Conservation (phyloP, 92 coral and sea anemone species). For the Epizoanthus scotinus region DNA sequence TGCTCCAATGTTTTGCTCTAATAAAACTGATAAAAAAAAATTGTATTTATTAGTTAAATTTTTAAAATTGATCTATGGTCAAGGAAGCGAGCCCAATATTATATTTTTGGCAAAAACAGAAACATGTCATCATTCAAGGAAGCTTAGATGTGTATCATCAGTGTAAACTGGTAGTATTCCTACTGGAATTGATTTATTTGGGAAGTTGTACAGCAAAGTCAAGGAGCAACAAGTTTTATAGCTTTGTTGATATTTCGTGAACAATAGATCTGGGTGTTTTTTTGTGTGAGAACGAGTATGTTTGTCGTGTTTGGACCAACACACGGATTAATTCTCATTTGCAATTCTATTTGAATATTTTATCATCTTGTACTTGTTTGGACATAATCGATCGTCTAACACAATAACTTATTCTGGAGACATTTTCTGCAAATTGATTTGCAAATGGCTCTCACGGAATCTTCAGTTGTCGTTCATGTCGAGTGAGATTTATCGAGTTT, state of each 20-base stretch:
- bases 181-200: too few species aligned
- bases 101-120: too few species aligned
- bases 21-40: too few species aligned
- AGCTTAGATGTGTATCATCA: background rate
- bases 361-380: slow-evolving; percentile 6
- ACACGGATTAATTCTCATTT: slow-evolving; percentile 34
- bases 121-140: slow-evolving; percentile 16
- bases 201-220: too few species aligned
- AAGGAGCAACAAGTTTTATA: too few species aligned
- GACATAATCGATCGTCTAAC: background rate
- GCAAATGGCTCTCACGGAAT: background rate
- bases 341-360: slow-evolving; percentile 29
- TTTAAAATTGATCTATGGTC: too few species aligned
- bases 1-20: too few species aligned
- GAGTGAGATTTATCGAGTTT: background rate
- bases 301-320: slow-evolving; percentile 11
- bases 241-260: too few species aligned
- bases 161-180: background rate
- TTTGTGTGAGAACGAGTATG: background rate
- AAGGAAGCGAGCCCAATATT: too few species aligned
- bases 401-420: background rate
- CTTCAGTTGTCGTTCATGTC: background rate
- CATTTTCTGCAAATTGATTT: background rate
- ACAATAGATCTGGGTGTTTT: too few species aligned
- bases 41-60: too few species aligned